Conservation (phyloP, 2,113 vertebrate species). For the Mugil cephalus region DNA sequence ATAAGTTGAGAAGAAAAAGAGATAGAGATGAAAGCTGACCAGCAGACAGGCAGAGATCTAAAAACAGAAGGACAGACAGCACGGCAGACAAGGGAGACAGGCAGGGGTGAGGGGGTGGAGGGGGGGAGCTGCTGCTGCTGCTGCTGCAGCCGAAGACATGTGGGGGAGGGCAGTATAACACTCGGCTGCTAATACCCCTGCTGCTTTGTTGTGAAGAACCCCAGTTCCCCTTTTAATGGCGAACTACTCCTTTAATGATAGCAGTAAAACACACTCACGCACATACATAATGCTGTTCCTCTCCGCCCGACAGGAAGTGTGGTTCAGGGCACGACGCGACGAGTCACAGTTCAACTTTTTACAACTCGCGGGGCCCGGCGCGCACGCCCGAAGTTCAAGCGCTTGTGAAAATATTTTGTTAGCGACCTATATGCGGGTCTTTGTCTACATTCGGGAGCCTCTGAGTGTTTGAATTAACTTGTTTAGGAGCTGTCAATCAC, state of each 20-base stretch:
- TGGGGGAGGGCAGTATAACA: slow-evolving; percentile 68
- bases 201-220: slow-evolving; percentile 77
- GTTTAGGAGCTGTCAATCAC: slow-evolving; percentile 58
- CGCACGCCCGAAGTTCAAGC: slow-evolving; percentile 50
- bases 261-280: slow-evolving; percentile 70
- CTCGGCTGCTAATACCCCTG: slow-evolving; percentile 69
- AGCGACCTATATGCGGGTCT: slow-evolving; percentile 49
- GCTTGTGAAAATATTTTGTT: slow-evolving; percentile 35
- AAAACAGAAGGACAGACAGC: slow-evolving; percentile 10
- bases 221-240: slow-evolving; percentile 73
- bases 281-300: slow-evolving; percentile 43
- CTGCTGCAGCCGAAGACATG: slow-evolving; percentile 44
- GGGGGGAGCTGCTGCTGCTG: too few relatives aligned
- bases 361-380: slow-evolving; percentile 37
- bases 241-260: slow-evolving; percentile 75
- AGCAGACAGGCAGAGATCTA: slow-evolving; percentile 26
- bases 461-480: slow-evolving; percentile 44
- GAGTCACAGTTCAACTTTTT: slow-evolving; percentile 73
- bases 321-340: slow-evolving; percentile 62
- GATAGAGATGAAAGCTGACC: slow-evolving; percentile 24
- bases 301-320: slow-evolving; percentile 68
- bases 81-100: slow-evolving; percentile 41
- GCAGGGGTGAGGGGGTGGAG: slow-evolving; percentile 36
- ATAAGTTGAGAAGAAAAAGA: slow-evolving; percentile 7
- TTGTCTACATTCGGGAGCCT: slow-evolving; percentile 56